A percentile compares a stretch with the other conserved stretches of the same genome.
Conservation (phyloP, 2,888 invertebrate genomes). For the Pteria penguin region DNA sequence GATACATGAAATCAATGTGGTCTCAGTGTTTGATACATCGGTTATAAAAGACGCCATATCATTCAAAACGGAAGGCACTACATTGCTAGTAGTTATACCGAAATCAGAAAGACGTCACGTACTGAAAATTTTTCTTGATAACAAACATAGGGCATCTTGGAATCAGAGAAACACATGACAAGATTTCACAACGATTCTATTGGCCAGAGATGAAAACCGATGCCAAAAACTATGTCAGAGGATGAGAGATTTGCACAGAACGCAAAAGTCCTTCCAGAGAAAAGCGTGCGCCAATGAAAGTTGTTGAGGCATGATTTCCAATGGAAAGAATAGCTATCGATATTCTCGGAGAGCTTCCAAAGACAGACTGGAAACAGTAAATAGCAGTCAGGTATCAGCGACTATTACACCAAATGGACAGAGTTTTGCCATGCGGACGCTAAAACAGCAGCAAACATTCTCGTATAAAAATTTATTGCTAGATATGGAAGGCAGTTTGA, state of each 20-base stretch:
- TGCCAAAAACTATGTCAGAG: constrained; percentile 3
- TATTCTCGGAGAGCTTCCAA: constrained; percentile 40
- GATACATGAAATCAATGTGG: too few relatives aligned
- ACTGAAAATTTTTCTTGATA: too few relatives aligned
- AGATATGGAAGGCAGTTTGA: constrained; percentile 22
- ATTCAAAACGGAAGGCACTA: too few relatives aligned
- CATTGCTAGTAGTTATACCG: too few relatives aligned
- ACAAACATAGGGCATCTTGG: too few relatives aligned
- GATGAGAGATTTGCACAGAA: not conserved
- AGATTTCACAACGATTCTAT: too few relatives aligned
- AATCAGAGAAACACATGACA: too few relatives aligned
- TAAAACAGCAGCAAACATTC: not conserved
- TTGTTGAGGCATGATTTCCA: constrained; percentile 31
- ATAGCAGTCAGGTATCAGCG: not conserved
- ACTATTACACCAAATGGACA: not conserved
- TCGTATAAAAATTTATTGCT: not conserved
- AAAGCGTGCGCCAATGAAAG: constrained; percentile 18
- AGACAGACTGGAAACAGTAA: too few relatives aligned
- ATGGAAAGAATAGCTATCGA: constrained; percentile 56
- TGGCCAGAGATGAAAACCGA: too few relatives aligned
- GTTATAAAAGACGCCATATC: too few relatives aligned
- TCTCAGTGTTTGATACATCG: too few relatives aligned
- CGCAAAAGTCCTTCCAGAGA: not conserved
- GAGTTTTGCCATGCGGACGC: constrained; percentile 3
- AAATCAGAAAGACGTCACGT: too few relatives aligned